Base-by-base conservation (phyloP, 2,888 invertebrate species). In the Dascillus cervinus region DNA sequence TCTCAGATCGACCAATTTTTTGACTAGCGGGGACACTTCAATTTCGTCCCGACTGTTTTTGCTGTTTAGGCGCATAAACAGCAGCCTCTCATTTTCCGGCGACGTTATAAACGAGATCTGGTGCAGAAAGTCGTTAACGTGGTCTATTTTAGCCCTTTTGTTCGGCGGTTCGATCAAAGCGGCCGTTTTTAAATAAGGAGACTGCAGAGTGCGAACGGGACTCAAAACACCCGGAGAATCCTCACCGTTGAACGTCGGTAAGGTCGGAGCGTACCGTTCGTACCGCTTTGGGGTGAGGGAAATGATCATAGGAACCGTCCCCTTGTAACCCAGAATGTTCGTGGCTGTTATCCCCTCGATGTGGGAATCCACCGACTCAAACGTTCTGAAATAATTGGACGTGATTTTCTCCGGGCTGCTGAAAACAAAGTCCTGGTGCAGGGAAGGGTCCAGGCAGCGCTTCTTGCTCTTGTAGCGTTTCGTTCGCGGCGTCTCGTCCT, bases 1-100 rank as follows among this genome's bases (percentile, higher is more conserved):
- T 48, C 70, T 67, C 43, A 76, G 55, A 43, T 71, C 74, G 35
- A 77, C 70, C 47, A 78, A 58, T 49, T 72, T 72, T 34, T 67
- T 66, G 37, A 78, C 74, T 48, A 79, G 61, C 39, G 78, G 77
- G 12, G 77, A 75, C 13, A 77, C 66, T 34, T 69, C 70, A 11
- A 50, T 25, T 24, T 43, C 43, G 8, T 39, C 34, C 5, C 45
- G 17, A 8, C 8, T 4, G 8, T 31, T 31, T 23, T 38, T 46
- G 2, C 41, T 11, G 19, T 39, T 44, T n/a, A 45, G 39, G 5
- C 43, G 32, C 9, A 52, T 50, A 31, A 47, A 47, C 17, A 34
- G 41, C 4, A 39, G 26, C 23, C 40, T 32, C 9, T 43, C 44
- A 20, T 53, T 53, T 34, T 59, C 55, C 1, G 56, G 52, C 1